phyloP scores from a whole-genome alignment of 2,888 invertebrate species.

The Drosophila atripex region DNA sequence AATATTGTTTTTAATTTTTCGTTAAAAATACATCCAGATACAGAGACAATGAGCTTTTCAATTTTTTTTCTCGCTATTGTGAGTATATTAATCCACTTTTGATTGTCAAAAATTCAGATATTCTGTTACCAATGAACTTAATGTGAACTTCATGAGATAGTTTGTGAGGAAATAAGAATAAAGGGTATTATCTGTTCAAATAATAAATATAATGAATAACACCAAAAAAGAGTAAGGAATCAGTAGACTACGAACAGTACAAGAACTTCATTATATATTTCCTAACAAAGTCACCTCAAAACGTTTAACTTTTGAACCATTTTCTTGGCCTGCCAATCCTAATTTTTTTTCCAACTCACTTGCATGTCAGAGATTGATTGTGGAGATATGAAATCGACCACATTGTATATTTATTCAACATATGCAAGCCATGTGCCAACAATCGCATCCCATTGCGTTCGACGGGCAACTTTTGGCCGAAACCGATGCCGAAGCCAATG shows the following conservation, averaged over 20 bases:
- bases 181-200: too few relatives aligned
- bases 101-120: neutral
- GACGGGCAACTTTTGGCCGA: slow-evolving; percentile 25
- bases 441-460: slow-evolving; percentile 24
- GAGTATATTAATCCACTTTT: neutral
- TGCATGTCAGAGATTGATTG: slow-evolving; percentile 8
- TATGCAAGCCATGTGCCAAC: neutral
- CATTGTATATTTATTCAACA: slow-evolving; percentile 23
- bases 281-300: neutral
- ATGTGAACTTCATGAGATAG: too few relatives aligned
- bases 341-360: neutral
- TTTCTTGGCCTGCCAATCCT: neutral
- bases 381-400: slow-evolving; percentile 15
- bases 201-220: too few relatives aligned
- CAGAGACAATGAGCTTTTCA: neutral
- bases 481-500: slow-evolving; percentile 37
- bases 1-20: slow-evolving; percentile 10
- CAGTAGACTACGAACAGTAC: too few relatives aligned
- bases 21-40: neutral
- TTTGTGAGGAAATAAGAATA: too few relatives aligned
- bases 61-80: neutral
- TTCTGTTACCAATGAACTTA: too few relatives aligned
- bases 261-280: neutral
- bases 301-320: neutral
- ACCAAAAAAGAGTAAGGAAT: too few relatives aligned